These are phyloP conservation scores for Macrosiphum euphorbiae DNA, from an alignment of 2,888 invertebrate genomes.

Conservation along the genomic window DNA sequence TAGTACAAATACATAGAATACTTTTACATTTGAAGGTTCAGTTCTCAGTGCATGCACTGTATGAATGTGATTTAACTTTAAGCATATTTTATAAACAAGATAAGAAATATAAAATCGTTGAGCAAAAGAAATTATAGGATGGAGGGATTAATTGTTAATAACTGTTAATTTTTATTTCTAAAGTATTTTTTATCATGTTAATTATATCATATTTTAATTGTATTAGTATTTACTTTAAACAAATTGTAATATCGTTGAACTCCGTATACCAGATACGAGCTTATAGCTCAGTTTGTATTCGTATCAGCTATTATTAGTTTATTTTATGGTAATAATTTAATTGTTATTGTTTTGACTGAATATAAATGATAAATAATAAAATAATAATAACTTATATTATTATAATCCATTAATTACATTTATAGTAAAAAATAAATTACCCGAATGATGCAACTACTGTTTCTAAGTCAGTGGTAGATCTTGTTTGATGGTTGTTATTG, in stretches of 20 bases:
- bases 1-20: not conserved
- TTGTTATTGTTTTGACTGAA: no score
- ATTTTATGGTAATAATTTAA: no score
- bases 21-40: not conserved
- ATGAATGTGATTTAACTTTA: not conserved
- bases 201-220: no score
- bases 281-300: no score
- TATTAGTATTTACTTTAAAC: no score
- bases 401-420: not conserved
- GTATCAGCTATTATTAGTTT: no score
- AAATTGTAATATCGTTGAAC: no score
- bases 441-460: constrained; percentile 56
- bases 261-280: no score
- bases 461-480: constrained; percentile 49
- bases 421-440: constrained; percentile 19
- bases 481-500: constrained; percentile 57
- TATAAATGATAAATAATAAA: no score
- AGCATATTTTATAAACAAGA: not conserved
- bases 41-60: not conserved
- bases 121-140: not conserved
- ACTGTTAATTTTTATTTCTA: no score
- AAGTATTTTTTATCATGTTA: no score
- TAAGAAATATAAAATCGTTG: not conserved
- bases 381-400: no score
- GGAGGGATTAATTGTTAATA: not conserved